A percentile compares a stretch with the other conserved stretches of the same genome.
Evolutionary conservation across 2,888 invertebrate species (phyloP).

Genomic region (Hetaerina titia): DNA sequence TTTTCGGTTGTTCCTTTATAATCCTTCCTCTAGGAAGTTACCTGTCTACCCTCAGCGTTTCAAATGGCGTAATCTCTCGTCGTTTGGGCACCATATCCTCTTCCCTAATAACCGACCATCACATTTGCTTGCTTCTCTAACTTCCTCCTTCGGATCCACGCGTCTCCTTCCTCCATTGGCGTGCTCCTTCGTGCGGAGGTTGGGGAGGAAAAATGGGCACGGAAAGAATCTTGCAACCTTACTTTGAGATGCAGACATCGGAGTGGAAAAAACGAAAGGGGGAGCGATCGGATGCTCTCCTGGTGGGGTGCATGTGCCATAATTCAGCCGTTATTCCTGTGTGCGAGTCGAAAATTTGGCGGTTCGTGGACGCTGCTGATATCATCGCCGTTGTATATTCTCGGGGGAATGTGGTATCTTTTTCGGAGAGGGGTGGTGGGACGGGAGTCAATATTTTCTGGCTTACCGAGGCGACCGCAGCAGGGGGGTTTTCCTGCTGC

Average conservation of each 20-base stretch:
- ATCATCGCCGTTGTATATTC: background rate
- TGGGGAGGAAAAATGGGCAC: background rate
- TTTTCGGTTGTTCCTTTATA: too few species aligned
- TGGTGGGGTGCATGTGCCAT: too few species aligned
- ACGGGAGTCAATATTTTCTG: background rate
- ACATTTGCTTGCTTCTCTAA: background rate
- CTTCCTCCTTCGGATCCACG: background rate
- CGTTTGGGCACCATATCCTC: background rate
- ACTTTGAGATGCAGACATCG: too few species aligned
- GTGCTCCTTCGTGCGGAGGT: background rate
- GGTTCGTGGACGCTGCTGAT: background rate
- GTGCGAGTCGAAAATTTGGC: background rate
- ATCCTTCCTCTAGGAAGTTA: too few species aligned
- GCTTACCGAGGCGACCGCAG: background rate
- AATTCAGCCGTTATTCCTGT: background rate
- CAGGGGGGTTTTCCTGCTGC: too few species aligned
- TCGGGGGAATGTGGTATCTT: background rate
- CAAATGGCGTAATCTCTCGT: too few species aligned
- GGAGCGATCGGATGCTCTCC: too few species aligned
- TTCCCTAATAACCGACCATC: background rate
- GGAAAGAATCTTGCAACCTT: too few species aligned
- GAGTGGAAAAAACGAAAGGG: too few species aligned
- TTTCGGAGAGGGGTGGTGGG: background rate
- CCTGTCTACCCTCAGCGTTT: too few species aligned
- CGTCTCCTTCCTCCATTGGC: background rate